phyloP scores from a whole-genome alignment of 2,113 vertebrate genomes.

The Bos indicus region DNA sequence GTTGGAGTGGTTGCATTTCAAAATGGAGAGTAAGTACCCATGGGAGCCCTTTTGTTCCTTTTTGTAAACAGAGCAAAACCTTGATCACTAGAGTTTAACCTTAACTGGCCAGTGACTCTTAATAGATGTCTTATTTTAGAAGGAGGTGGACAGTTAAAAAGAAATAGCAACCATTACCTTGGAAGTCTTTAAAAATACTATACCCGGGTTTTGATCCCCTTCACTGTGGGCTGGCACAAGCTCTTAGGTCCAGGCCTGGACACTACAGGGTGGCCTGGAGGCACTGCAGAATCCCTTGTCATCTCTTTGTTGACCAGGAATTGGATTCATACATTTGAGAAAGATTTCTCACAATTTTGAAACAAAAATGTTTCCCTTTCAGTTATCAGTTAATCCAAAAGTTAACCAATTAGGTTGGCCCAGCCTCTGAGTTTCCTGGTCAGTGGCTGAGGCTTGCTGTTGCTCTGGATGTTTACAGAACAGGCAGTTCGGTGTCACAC shows the following conservation, averaged over 20 bases:
- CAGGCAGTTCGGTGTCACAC: neutral
- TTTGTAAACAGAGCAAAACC: neutral
- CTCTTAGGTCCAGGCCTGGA: neutral
- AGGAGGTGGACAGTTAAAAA: neutral
- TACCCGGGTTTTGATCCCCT: neutral
- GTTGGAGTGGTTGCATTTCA: constrained; percentile 99
- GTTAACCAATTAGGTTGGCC: neutral
- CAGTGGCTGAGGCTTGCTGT: neutral
- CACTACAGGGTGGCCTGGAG: neutral
- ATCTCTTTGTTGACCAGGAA: neutral
- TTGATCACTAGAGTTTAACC: neutral
- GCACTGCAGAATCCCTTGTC: neutral
- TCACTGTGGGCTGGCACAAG: neutral
- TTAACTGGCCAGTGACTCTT: neutral
- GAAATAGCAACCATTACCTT: neutral
- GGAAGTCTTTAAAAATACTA: neutral
- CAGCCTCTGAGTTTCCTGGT: neutral
- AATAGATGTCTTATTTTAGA: neutral
- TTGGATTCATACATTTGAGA: neutral
- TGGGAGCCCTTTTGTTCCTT: neutral
- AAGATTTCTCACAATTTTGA: neutral
- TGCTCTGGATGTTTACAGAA: neutral
- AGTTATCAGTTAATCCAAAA: neutral
- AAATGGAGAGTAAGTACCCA: constrained; percentile 94
- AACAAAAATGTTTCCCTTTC: neutral